These are phyloP conservation scores for Maniola jurtina DNA, from an alignment of 1,140 invertebrate genomes.

Conservation along the genomic window DNA sequence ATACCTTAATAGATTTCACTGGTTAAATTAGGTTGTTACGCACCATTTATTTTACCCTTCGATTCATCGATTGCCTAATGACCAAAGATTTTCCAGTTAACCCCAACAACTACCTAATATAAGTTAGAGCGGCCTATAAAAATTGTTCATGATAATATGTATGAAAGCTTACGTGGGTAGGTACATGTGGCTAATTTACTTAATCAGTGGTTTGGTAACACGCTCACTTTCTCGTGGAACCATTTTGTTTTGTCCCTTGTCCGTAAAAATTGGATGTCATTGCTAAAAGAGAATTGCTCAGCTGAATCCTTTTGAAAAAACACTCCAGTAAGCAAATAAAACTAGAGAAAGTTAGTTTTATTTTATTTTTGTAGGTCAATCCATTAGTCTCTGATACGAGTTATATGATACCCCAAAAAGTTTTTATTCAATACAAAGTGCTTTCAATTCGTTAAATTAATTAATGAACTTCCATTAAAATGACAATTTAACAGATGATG, in stretches of 20 bases:
- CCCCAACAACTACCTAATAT: neutral
- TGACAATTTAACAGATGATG: too few relatives aligned
- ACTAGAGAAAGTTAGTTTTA: neutral
- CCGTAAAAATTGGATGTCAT: neutral
- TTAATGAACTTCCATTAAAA: too few relatives aligned
- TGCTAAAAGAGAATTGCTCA: neutral
- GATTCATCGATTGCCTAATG: too few relatives aligned
- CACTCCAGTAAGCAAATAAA: neutral
- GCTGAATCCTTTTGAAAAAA: neutral
- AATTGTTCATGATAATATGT: neutral
- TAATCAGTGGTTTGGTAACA: constrained; percentile 6
- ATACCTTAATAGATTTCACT: too few relatives aligned
- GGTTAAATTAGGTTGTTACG: too few relatives aligned
- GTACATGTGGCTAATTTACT: neutral
- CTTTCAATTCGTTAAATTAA: too few relatives aligned
- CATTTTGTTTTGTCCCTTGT: constrained; percentile 6
- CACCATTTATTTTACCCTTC: too few relatives aligned
- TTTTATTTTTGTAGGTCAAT: too few relatives aligned
- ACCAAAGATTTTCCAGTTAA: too few relatives aligned
- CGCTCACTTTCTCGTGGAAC: neutral
- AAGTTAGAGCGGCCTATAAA: neutral
- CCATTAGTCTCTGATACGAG: too few relatives aligned
- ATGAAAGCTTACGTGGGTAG: neutral
- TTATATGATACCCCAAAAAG: too few relatives aligned
- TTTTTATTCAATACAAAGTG: too few relatives aligned